Evolutionary conservation across 2,113 vertebrate species (phyloP).

Genomic region (Eublepharis macularius): DNA sequence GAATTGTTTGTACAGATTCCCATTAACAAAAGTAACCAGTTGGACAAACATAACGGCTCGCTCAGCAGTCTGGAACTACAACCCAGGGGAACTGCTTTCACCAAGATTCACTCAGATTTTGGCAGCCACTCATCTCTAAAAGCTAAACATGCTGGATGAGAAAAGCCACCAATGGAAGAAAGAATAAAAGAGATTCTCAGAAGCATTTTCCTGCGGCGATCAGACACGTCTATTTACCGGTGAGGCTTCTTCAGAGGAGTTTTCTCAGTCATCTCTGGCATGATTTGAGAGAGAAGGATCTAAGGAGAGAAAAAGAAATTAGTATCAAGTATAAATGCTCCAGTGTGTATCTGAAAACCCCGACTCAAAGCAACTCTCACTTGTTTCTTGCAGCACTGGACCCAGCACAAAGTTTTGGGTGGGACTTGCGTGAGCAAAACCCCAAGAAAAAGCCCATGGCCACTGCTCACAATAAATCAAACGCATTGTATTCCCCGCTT

Average conservation of each 20-base stretch:
- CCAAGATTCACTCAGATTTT: background rate
- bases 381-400: background rate
- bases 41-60: background rate
- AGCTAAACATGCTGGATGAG: background rate
- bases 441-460: too few relatives aligned
- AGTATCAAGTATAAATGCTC: conserved; percentile 18
- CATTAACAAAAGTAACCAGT: background rate
- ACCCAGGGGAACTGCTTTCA: background rate
- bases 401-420: too few relatives aligned
- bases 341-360: background rate
- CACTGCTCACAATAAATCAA: too few relatives aligned
- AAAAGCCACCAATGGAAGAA: background rate
- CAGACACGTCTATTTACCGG: conserved; percentile 75
- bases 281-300: conserved; percentile 80
- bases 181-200: background rate
- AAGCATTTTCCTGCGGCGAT: background rate
- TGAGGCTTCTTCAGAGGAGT: conserved; percentile 87
- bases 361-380: background rate
- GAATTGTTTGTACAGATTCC: background rate
- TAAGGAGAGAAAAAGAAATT: conserved; percentile 52
- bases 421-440: background rate
- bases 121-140: background rate
- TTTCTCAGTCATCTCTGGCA: conserved; percentile 98
- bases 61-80: background rate
- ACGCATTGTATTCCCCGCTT: too few relatives aligned